phyloP scores from a whole-genome alignment of 1,140 invertebrate genomes.

The Pogonomyrmex barbatus region DNA sequence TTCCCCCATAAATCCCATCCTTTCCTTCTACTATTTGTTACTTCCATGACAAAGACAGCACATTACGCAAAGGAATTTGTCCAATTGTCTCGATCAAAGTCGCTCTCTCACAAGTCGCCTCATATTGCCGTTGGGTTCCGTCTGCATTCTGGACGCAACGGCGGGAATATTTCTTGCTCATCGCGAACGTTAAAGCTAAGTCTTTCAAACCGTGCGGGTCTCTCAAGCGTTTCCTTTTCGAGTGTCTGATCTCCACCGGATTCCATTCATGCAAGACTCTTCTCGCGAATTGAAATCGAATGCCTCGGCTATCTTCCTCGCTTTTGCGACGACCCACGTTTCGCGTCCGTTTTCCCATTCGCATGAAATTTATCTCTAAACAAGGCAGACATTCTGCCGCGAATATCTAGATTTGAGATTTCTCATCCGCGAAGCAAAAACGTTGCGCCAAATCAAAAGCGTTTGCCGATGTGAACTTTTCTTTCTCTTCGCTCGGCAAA shows the following conservation, averaged over 20 bases:
- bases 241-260: slow-evolving; percentile 55
- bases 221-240: slow-evolving; percentile 50
- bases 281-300: slow-evolving; percentile 59
- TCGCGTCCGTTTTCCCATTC: slow-evolving; percentile 22
- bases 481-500: slow-evolving; percentile 16
- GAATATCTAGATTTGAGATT: slow-evolving; percentile 50
- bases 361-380: slow-evolving; percentile 57
- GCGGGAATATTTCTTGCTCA: slow-evolving; percentile 66
- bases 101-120: slow-evolving; percentile 39
- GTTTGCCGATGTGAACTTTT: slow-evolving; percentile 42
- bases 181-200: slow-evolving; percentile 59
- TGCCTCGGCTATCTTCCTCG: slow-evolving; percentile 29
- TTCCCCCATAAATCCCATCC: slow-evolving; percentile 20
- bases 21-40: slow-evolving; percentile 48
- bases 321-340: slow-evolving; percentile 15
- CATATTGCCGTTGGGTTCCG: slow-evolving; percentile 23
- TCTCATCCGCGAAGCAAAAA: slow-evolving; percentile 39
- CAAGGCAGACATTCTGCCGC: slow-evolving; percentile 25
- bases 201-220: slow-evolving; percentile 51
- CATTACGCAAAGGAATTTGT: slow-evolving; percentile 55
- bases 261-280: slow-evolving; percentile 59
- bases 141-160: slow-evolving; percentile 53
- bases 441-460: slow-evolving; percentile 47
- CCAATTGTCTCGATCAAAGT: slow-evolving; percentile 60
- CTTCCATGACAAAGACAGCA: slow-evolving; percentile 42